phyloP scores from a whole-genome alignment of 2,888 invertebrate species.

The Lasioglossum oenotherae region DNA sequence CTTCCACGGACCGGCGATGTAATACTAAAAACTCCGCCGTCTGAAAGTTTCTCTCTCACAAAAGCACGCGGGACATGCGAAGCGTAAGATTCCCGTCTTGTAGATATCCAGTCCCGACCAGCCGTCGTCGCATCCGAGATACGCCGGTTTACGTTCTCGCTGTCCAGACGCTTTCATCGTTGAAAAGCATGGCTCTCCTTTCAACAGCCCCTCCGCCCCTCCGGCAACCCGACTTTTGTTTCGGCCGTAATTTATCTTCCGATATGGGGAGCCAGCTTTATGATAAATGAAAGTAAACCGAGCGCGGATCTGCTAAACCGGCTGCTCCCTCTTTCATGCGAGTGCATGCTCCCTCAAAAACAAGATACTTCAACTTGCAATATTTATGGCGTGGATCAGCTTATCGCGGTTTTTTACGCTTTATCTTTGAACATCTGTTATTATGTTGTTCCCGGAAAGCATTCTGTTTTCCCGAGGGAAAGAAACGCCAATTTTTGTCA shows the following conservation, averaged over 20 bases:
- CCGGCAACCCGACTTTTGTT: conserved; percentile 32
- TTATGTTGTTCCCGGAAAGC: too few relatives aligned
- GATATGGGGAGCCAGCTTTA: conserved; percentile 14
- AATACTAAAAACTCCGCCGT: conserved; percentile 49
- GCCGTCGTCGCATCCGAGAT: conserved; percentile 1
- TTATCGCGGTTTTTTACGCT: not conserved
- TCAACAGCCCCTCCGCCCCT: not conserved
- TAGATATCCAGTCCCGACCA: conserved; percentile 3
- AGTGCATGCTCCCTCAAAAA: not conserved
- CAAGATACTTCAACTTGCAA: not conserved
- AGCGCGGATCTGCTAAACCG: not conserved
- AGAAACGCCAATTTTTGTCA: too few relatives aligned
- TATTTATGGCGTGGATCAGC: not conserved
- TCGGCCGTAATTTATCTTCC: conserved; percentile 44
- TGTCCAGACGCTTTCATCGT: conserved; percentile 23
- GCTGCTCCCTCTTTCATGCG: not conserved
- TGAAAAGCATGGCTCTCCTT: conserved; percentile 37
- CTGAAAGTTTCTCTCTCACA: conserved; percentile 39
- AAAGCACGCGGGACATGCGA: conserved; percentile 34
- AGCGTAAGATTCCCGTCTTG: conserved; percentile 37
- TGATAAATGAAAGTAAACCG: conserved; percentile 39
- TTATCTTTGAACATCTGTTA: not conserved
- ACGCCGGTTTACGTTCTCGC: conserved; percentile 32
- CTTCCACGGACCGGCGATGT: conserved; percentile 27
- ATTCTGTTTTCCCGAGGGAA: too few relatives aligned